Percentiles rank a stretch among this genome's conserved stretches.
Conservation (phyloP, 2,888 invertebrate genomes). For the Amiota mariae region DNA sequence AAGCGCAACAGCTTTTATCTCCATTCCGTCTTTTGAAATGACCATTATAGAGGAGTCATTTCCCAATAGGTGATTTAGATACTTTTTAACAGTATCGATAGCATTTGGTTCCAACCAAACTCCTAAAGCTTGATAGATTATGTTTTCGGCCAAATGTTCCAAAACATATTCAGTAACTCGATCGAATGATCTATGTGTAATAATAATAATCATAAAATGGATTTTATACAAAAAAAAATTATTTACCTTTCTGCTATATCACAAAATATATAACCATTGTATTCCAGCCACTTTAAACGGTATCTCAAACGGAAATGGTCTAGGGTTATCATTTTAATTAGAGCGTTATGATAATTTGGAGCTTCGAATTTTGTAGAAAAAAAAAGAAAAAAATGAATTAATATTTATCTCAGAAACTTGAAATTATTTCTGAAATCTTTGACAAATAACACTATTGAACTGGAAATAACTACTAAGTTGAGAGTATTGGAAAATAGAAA, state of each 20-base stretch:
- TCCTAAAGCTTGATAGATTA: neutral
- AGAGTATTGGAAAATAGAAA: no score
- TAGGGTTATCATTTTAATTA: neutral
- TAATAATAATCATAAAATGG: neutral
- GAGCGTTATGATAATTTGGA: no score
- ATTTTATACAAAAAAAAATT: neutral
- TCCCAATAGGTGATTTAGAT: slow-evolving; percentile 49
- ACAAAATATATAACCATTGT: neutral
- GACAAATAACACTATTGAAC: no score
- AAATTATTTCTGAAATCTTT: no score
- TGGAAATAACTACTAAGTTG: no score
- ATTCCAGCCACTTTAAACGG: slow-evolving; percentile 12
- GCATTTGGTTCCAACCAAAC: slow-evolving; percentile 37
- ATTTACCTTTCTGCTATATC: slow-evolving; percentile 11
- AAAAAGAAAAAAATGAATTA: no score
- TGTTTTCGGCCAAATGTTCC: neutral
- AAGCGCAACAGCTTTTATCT: slow-evolving; percentile 50
- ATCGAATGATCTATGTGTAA: slow-evolving; percentile 11
- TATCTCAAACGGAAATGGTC: neutral
- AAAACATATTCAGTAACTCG: neutral
- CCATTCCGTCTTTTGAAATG: slow-evolving; percentile 45
- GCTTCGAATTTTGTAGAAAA: no score
- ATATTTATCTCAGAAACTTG: no score
- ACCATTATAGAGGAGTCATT: slow-evolving; percentile 59
- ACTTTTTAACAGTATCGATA: slow-evolving; percentile 43